Conservation (phyloP, 23 tunicate genomes). For the Pegea sp. region DNA sequence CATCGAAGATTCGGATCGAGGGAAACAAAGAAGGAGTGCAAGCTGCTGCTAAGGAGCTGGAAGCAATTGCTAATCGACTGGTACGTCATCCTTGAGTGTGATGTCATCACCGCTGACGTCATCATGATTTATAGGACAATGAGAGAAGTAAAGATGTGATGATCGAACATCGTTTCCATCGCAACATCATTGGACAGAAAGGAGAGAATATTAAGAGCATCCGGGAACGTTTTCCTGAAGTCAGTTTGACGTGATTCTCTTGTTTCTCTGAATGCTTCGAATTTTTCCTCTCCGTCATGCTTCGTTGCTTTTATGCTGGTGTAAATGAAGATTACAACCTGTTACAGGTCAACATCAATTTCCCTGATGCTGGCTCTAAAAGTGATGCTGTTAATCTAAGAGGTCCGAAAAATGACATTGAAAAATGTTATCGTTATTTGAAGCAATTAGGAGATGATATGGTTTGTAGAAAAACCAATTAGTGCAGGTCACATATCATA, state of each 20-base stretch:
- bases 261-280: not conserved
- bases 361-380: conserved; percentile 69
- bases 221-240: conserved; percentile 45
- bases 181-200: conserved; percentile 73
- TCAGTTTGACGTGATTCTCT: not conserved
- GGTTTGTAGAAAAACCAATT: too few species aligned
- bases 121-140: conserved; percentile 63
- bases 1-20: conserved; percentile 73
- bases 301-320: too few species aligned
- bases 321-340: too few species aligned
- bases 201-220: conserved; percentile 77
- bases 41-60: conserved; percentile 43
- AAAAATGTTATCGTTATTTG: conserved; percentile 50
- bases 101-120: too few species aligned
- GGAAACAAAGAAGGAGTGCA: conserved; percentile 88
- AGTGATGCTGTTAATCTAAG: conserved; percentile 73
- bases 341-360: conserved; percentile 55
- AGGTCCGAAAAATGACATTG: conserved; percentile 89
- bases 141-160: conserved; percentile 58
- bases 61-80: conserved; percentile 39
- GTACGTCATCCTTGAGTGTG: too few species aligned
- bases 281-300: conserved; percentile 3
- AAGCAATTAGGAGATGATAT: conserved; percentile 68
- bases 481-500: too few species aligned
- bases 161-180: conserved; percentile 78